Evolutionary conservation across 2,113 vertebrate species (phyloP), one percentile per base, ranked within the genome.

Genomic region (Cyphotilapia sp.): DNA sequence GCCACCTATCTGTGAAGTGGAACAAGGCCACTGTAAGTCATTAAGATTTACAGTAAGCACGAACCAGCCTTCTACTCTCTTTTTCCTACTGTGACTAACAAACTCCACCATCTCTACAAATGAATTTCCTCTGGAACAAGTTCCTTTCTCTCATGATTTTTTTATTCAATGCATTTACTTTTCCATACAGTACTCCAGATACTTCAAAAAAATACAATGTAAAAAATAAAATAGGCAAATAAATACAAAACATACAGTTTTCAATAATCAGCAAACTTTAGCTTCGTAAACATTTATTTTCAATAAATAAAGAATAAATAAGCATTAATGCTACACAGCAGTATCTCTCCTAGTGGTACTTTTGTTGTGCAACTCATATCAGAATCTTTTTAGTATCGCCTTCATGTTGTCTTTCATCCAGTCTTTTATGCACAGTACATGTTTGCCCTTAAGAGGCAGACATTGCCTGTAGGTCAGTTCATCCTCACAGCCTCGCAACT

Each of bases 261-360:
- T 88, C 42, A 83, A 66, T 33, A 76, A 78, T 51, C 31, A 85
- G 47, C 29, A 87, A 63, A 83, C 49, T 71, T 84, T 86, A 49
- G 87, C 81, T 78, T 85, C 49, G 87, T 84, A 90, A 87, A 59
- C 82, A 85, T 85, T 2, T 8, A 38, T 42, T 56, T 91, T 40
- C 56, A 90, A 94, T 94, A 94, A 93, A 91, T 91, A 92, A 87
- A 7, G 63, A 94, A 95, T 94, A 96, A 96, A 95, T 96, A 95
- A 84, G 81, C 40, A 84, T 7, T 59, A 27, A 86, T 85, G 84
- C 81, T 76, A 61, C n/a, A 17, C 54, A 81, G 51, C 33, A 57
- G 7, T 53, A 59, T 81, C 8, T 84, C 51, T 82, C 66, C 59
- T n/a, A 56, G 82, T 85, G 86, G 59, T 87, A 86, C 53, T 31